Percentiles rank a stretch among this genome's conserved stretches.
phyloP scores from a whole-genome alignment of 2,113 vertebrate species.

The Lamprotornis superbus region DNA sequence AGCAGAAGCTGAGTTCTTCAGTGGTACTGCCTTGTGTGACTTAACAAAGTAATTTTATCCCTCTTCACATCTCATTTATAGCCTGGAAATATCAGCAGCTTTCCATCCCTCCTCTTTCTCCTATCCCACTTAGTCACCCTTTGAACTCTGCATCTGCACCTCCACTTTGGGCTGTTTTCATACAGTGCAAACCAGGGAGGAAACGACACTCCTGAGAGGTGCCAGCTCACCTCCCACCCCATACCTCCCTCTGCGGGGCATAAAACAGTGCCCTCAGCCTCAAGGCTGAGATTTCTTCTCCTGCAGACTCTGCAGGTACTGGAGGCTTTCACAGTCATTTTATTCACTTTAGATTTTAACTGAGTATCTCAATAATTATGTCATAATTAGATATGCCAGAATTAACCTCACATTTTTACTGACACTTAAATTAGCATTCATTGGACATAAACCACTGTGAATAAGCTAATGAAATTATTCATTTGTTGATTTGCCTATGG shows the following conservation, averaged over 20 bases:
- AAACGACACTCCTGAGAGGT: accelerated
- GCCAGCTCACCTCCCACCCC: background rate
- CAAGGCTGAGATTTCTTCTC: background rate
- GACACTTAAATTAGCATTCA: background rate
- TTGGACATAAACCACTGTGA: background rate
- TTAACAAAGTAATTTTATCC: background rate
- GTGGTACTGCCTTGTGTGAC: background rate
- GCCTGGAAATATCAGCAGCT: background rate
- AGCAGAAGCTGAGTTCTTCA: background rate
- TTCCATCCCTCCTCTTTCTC: background rate
- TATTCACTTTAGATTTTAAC: background rate
- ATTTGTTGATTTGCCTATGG: conserved; percentile 1
- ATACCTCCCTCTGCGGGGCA: accelerated
- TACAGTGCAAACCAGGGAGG: background rate
- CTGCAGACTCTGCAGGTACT: background rate
- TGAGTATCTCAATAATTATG: background rate
- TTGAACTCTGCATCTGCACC: background rate
- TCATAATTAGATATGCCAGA: background rate
- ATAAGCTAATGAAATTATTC: conserved; percentile 29
- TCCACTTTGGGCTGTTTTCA: background rate
- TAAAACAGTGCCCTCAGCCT: background rate
- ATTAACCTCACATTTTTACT: background rate
- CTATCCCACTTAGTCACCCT: background rate
- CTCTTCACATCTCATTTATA: background rate
- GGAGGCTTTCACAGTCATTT: background rate